Percentiles rank a stretch among this genome's conserved stretches.
These are phyloP conservation scores for Botia almorhae DNA, from an alignment of 2,797 vertebrate species.

Conservation along the genomic window DNA sequence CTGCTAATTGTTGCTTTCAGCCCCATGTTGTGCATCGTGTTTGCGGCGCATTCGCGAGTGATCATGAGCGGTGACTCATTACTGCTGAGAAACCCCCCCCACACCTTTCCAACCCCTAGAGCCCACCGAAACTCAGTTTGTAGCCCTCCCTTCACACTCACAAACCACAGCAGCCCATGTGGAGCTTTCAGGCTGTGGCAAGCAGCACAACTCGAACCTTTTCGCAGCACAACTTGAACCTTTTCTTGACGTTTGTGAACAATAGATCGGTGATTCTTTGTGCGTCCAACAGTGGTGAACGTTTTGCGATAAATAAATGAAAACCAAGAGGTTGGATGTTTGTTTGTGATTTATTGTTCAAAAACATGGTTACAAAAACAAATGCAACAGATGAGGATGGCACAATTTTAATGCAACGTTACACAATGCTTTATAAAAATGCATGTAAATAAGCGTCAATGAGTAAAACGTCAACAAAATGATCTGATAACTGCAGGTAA, in stretches of 20 bases:
- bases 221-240: conserved; percentile 2
- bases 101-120: conserved; percentile 1
- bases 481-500: background rate
- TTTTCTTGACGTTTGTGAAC: background rate
- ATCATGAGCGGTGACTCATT: conserved; percentile 54
- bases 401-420: background rate
- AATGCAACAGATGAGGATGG: background rate
- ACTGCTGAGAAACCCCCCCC: conserved; percentile 53
- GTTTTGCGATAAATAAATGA: background rate
- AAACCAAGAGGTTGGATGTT: background rate
- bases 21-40: background rate
- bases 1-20: background rate
- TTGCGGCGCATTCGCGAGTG: background rate
- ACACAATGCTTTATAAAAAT: background rate
- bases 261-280: background rate
- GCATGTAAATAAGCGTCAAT: background rate
- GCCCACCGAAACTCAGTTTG: conserved; percentile 54
- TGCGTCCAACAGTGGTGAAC: too few species aligned
- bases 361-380: background rate
- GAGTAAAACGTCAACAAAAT: background rate
- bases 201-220: conserved; percentile 15
- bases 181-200: conserved; percentile 40
- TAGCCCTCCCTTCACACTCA: conserved; percentile 52
- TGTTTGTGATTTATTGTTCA: conserved; percentile 1
- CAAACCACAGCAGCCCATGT: conserved; percentile 50